Conservation (phyloP, 2,797 vertebrate genomes). For the Neomorphus geoffroyi region DNA sequence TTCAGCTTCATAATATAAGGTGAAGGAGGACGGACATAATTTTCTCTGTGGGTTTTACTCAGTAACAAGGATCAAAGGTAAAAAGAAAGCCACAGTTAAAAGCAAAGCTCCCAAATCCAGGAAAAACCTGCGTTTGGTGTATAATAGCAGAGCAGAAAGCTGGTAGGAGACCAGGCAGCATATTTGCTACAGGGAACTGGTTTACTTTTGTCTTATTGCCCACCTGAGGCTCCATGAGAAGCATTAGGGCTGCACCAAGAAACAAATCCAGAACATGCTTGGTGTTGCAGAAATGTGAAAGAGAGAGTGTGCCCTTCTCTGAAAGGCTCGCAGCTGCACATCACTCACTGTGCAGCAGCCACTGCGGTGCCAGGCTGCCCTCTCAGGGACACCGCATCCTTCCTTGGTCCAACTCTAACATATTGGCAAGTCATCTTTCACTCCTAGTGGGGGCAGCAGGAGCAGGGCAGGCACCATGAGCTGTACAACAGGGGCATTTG, state of each 20-base stretch:
- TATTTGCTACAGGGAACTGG: not conserved
- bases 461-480: not conserved
- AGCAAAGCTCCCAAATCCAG: not conserved
- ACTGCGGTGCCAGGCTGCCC: not conserved
- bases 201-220: not conserved
- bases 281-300: not conserved
- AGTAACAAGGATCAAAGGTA: not conserved
- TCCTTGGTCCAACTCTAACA: too few species aligned
- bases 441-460: not conserved
- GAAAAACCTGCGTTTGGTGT: not conserved
- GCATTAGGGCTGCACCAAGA: not conserved
- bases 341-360: not conserved
- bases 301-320: not conserved
- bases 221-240: not conserved
- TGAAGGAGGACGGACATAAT: not conserved
- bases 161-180: not conserved
- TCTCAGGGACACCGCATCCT: rapidly evolving
- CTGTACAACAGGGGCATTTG: not conserved
- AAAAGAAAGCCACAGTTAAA: not conserved
- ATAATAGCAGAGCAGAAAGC: not conserved
- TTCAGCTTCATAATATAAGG: not conserved
- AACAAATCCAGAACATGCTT: not conserved
- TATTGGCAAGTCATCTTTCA: not conserved
- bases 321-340: not conserved
- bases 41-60: not conserved